A percentile compares a stretch with the other conserved stretches of the same genome.
Conservation (phyloP, 2,113 vertebrate genomes). For the Trochalopteron elliotii region DNA sequence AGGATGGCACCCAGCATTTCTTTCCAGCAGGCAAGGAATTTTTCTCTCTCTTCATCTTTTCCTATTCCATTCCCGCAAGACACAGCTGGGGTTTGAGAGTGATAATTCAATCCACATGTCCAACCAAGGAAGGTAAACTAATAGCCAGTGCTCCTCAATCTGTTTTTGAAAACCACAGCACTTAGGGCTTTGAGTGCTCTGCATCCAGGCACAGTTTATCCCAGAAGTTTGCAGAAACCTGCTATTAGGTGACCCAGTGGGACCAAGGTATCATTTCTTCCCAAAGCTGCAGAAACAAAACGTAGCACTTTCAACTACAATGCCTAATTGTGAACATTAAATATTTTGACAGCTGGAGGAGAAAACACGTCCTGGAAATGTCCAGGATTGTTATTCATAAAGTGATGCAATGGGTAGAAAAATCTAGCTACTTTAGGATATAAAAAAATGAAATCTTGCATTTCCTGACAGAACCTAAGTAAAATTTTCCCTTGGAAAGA, state of each 20-base stretch:
- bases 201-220: background rate
- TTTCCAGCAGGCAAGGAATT: background rate
- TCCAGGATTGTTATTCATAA: conserved; percentile 34
- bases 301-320: background rate
- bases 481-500: background rate
- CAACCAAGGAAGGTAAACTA: background rate
- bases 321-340: conserved; percentile 46
- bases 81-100: background rate
- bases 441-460: background rate
- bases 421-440: background rate
- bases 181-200: background rate
- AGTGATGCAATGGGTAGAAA: conserved; percentile 8
- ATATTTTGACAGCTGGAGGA: conserved; percentile 44
- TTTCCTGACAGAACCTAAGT: background rate
- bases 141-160: background rate
- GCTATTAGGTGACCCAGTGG: background rate
- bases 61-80: background rate
- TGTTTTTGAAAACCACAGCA: background rate
- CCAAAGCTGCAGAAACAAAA: conserved; percentile 2
- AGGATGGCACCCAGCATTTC: background rate
- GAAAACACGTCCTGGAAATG: conserved; percentile 29
- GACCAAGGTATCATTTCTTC: background rate
- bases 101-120: background rate
- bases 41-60: background rate
- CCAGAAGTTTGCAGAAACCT: background rate